These are phyloP conservation scores for Cataglyphis altisquamis DNA, from an alignment of 2,888 invertebrate species.

Conservation along the genomic window DNA sequence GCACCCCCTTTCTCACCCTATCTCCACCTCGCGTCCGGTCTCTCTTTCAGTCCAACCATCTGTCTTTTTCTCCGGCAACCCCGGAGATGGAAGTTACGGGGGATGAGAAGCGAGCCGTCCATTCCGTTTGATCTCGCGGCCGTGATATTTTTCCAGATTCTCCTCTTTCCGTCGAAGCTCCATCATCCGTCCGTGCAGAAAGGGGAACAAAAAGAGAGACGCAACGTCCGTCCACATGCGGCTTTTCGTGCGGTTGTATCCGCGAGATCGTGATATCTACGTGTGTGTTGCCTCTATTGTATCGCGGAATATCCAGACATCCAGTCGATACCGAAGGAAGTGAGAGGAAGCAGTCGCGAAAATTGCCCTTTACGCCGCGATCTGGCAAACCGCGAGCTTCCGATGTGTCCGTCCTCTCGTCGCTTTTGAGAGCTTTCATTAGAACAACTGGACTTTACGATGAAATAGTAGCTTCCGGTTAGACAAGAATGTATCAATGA, in stretches of 20 bases:
- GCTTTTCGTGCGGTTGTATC: conserved; percentile 49
- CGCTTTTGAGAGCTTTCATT: conserved; percentile 30
- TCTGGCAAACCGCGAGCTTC: conserved; percentile 29
- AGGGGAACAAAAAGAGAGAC: conserved; percentile 57
- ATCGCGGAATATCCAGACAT: conserved; percentile 28
- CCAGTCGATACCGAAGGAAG: conserved; percentile 36
- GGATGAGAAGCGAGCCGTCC: conserved; percentile 59
- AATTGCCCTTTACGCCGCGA: conserved; percentile 46
- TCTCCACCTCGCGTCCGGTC: conserved; percentile 9
- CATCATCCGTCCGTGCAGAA: conserved; percentile 52
- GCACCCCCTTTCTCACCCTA: not conserved
- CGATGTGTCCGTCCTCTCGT: conserved; percentile 7
- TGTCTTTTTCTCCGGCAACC: not conserved
- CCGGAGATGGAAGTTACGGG: conserved; percentile 33
- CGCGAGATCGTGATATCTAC: conserved; percentile 38
- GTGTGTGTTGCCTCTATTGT: conserved; percentile 31
- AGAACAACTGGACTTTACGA: not conserved
- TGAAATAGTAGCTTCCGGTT: conserved; percentile 13
- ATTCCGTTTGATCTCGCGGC: conserved; percentile 73
- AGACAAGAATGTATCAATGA: not conserved
- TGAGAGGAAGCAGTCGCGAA: conserved; percentile 40
- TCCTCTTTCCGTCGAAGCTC: conserved; percentile 47
- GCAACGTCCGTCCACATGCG: conserved; percentile 25
- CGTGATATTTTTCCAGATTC: conserved; percentile 76
- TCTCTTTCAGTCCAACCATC: conserved; percentile 13